These are phyloP conservation scores for Poliocrania exsul DNA, from an alignment of 2,797 vertebrate genomes.

Conservation along the genomic window DNA sequence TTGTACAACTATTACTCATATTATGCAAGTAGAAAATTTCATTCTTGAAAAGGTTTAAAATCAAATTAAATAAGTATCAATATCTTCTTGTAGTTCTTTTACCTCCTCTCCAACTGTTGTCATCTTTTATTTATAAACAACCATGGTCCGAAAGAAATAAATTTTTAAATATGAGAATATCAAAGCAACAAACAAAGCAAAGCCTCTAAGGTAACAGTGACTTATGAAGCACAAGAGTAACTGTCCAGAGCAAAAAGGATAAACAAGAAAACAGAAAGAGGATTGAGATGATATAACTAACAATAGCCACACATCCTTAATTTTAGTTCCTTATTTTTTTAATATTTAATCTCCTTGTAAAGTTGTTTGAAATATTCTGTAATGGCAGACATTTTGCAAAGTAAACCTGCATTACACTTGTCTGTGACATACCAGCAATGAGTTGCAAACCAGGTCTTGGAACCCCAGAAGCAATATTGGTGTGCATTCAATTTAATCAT, in stretches of 20 bases:
- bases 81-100: not conserved
- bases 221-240: not conserved
- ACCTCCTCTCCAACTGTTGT: not conserved
- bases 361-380: not conserved
- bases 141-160: not conserved
- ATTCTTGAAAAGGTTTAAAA: not conserved
- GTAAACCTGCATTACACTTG: not conserved
- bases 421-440: not conserved
- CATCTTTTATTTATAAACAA: not conserved
- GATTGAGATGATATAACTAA: not conserved
- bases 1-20: not conserved
- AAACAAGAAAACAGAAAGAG: not conserved
- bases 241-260: not conserved
- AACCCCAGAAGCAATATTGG: not conserved
- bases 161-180: not conserved
- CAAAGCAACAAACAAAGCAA: not conserved
- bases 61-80: not conserved
- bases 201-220: not conserved
- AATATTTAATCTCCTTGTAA: not conserved
- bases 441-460: not conserved
- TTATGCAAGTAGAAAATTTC: not conserved
- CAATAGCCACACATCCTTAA: not conserved
- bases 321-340: not conserved
- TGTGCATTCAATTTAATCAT: not conserved
- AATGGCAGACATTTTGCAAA: not conserved